Evolutionary conservation across 2,888 invertebrate genomes (phyloP), one percentile per base, ranked within the genome.

Genomic region (Calameuta pallipes): DNA sequence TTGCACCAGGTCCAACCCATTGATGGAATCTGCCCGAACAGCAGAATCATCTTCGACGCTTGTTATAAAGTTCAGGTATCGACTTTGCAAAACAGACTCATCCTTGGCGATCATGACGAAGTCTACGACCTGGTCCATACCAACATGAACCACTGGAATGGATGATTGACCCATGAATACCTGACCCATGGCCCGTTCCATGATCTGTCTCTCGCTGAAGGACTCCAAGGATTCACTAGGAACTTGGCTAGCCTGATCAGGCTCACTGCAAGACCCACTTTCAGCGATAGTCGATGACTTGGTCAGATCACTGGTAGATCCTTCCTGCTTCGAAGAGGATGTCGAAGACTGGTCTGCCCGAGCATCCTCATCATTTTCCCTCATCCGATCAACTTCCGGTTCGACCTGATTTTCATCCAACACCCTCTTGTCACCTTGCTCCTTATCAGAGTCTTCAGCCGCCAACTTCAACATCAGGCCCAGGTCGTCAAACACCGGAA

Each of bases 61-160:
- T 1, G 88, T 88, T 82, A 90, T 87, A 15, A 90, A 88, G 76
- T 90, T 89, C 15, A 89, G 80, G 69, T 89, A 89, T 11, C 81
- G 81, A 76, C 80, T 86, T 74, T 88, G 84, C 36, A 87, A 75
- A 3, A 81, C 76, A 0, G 80, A 79, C 0, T 88, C 86, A 1
- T 87, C 83, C 23, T 82, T 85, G 0, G 84, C 80, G 23, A 83
- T 69, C 11, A 85, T 78, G 2, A 87, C 82, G 13, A 86, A 73
- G 73, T 87, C 84, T 15, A 87, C 82, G 33, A 85, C 79, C 9
- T 80, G 78, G 34, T 80, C 74, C 34, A 76, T 15, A 15, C 75
- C 82, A 4, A 84, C 80, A 73, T 80, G 75, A 31, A 83, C 73
- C 13, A 81, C n/a, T 31, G 84, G 80, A 3, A 78, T 56, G 1